A percentile compares a stretch with the other conserved stretches of the same genome.
Conservation (phyloP, 2,888 invertebrate genomes). For the Eubasilissa splendida region DNA sequence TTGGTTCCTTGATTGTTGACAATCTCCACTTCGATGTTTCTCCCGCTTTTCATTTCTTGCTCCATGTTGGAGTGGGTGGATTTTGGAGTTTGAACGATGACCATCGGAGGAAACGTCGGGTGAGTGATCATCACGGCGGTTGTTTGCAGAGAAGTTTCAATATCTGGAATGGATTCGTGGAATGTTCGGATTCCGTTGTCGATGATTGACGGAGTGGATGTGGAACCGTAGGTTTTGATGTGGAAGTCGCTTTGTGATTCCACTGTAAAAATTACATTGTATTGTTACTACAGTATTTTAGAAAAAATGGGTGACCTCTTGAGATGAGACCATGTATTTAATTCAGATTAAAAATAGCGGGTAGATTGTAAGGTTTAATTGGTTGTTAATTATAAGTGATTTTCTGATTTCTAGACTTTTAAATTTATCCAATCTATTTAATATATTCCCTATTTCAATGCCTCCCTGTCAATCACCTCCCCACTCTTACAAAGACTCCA, state of each 20-base stretch:
- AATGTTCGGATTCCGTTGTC: conserved; percentile 70
- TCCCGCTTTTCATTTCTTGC: conserved; percentile 49
- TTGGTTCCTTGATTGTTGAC: conserved; percentile 53
- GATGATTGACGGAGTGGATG: conserved; percentile 67
- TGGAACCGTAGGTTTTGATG: conserved; percentile 70
- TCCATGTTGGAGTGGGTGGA: conserved; percentile 59
- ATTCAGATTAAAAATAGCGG: too few relatives aligned
- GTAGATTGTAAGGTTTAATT: too few relatives aligned
- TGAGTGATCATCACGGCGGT: conserved; percentile 61
- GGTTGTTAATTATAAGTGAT: too few relatives aligned
- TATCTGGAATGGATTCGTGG: conserved; percentile 66
- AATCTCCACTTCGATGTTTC: conserved; percentile 57
- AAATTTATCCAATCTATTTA: too few relatives aligned
- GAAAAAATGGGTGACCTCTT: neutral
- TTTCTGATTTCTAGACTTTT: too few relatives aligned
- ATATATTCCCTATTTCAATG: too few relatives aligned
- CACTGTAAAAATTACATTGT: conserved; percentile 72
- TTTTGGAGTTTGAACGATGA: conserved; percentile 37
- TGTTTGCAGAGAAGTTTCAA: conserved; percentile 67
- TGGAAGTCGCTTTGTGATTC: conserved; percentile 93
- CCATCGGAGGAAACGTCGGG: conserved; percentile 38
- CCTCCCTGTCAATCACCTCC: too few relatives aligned
- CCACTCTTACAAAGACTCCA: too few relatives aligned
- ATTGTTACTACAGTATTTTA: neutral
- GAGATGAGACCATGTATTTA: too few relatives aligned